Base-by-base conservation (phyloP, 2,888 invertebrate genomes). In the Megamerina dolium region DNA sequence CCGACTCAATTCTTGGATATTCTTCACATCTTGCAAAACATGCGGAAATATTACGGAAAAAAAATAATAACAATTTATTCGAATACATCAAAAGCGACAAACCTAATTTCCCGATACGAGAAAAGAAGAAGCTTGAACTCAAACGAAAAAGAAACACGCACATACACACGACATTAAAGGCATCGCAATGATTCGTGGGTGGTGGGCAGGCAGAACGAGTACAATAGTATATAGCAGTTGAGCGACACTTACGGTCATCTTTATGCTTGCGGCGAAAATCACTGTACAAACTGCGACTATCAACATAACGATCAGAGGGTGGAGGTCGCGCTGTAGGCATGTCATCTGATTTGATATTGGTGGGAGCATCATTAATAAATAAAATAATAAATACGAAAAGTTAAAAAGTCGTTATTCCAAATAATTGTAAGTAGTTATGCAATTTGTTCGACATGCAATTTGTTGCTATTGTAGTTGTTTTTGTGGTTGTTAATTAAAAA, bases 201-300 rank as follows among this genome's bases (percentile, higher is more conserved):
- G 37, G 41, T 35, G 35, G 49, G 49, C 50, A 46, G 49, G 43
- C 42, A 37, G 37, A 37, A 44, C 42, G 50, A 23, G 48, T 49
- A 49, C 51, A 42, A 51, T 52, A 51, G 53, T 54, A 54, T 9
- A 26, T 12, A 16, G 17, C 5, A 16, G 17, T 26, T 19, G 13
- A 13, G 9, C 38, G 44, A 43, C 59, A 79, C 80, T 80, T 80
- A 80, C 80, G 77, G 70, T 79, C 79, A 60, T 76, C 74, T 69
- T 76, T 78, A 67, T 80, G 80, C 71, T 80, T 80, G 65, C 79
- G 77, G 59, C 80, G 75, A 73, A 80, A 80, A 53, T 71, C 70
- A 56, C 68, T 68, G 51, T 61, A 63, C 48, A 59, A 57, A 48
- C 55, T 58, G 52, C 71, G 69, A 58, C 60, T 70, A 56, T 68